A percentile compares a stretch with the other conserved stretches of the same genome.
Conservation (phyloP, 2,888 invertebrate species). For the Eupithecia vulgata region DNA sequence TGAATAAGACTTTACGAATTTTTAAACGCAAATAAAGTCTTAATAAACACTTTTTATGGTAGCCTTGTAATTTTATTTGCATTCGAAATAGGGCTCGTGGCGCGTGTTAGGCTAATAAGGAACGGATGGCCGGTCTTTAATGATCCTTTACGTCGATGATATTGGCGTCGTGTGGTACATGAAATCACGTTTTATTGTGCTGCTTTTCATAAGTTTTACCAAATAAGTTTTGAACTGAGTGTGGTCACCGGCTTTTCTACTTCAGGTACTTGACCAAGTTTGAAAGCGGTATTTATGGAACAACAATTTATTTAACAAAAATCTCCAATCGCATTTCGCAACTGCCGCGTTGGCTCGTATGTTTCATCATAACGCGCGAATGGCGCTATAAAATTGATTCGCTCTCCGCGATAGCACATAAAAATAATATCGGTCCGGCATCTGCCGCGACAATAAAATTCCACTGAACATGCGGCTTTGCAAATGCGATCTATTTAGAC, state of each 20-base stretch:
- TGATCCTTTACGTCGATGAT: slow-evolving; percentile 68
- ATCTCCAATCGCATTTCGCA: slow-evolving; percentile 25
- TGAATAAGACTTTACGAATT: slow-evolving; percentile 82
- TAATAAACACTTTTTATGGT: slow-evolving; percentile 80
- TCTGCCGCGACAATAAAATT: slow-evolving; percentile 62
- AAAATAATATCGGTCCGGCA: slow-evolving; percentile 54
- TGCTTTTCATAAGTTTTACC: slow-evolving; percentile 61
- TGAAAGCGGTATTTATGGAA: slow-evolving; percentile 22
- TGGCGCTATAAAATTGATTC: slow-evolving; percentile 37
- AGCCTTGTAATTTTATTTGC: slow-evolving; percentile 78
- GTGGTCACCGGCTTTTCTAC: slow-evolving; percentile 53
- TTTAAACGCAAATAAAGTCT: slow-evolving; percentile 80
- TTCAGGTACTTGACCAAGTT: slow-evolving; percentile 43
- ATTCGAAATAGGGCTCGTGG: slow-evolving; percentile 74
- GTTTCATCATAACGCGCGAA: slow-evolving; percentile 39
- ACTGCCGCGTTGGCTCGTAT: slow-evolving; percentile 25
- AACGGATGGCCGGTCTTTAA: slow-evolving; percentile 72
- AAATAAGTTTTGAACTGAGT: slow-evolving; percentile 55
- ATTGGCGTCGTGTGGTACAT: slow-evolving; percentile 64
- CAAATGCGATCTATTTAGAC: slow-evolving; percentile 78
- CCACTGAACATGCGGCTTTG: slow-evolving; percentile 64
- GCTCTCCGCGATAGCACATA: slow-evolving; percentile 37
- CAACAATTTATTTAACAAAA: background rate
- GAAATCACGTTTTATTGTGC: slow-evolving; percentile 70
- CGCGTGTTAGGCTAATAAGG: slow-evolving; percentile 80